A percentile compares a stretch with the other conserved stretches of the same genome.
Evolutionary conservation across 2,888 invertebrate species (phyloP).

Genomic region (Patella ulyssiponensis): DNA sequence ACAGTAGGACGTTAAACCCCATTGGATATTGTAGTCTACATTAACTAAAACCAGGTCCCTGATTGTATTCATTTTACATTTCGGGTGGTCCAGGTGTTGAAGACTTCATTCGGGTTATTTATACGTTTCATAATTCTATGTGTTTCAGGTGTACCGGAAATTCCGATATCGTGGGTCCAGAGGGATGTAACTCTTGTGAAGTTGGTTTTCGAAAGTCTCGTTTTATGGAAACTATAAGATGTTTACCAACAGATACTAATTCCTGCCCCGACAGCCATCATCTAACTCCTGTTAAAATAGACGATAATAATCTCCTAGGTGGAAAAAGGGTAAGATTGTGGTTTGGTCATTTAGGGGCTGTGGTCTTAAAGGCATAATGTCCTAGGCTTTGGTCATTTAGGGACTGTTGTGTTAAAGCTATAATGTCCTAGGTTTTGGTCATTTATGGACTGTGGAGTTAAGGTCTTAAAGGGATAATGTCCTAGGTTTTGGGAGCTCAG

Average conservation of each 20-base stretch:
- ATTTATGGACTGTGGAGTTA: too few relatives aligned
- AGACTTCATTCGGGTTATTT: too few relatives aligned
- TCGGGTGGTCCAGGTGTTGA: too few relatives aligned
- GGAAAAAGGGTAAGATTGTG: slow-evolving; percentile 35
- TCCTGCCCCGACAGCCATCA: slow-evolving; percentile 51
- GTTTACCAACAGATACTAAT: slow-evolving; percentile 46
- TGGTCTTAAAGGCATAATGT: neutral
- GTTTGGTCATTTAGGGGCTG: neutral
- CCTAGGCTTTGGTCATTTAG: neutral
- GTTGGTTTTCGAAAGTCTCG: slow-evolving; percentile 86
- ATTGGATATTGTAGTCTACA: too few relatives aligned
- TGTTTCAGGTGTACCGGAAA: slow-evolving; percentile 88
- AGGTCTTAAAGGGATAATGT: too few relatives aligned
- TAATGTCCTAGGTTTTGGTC: neutral
- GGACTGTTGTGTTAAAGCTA: too few relatives aligned
- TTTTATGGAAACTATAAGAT: slow-evolving; percentile 36
- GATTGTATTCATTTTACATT: too few relatives aligned
- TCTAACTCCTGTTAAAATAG: slow-evolving; percentile 31
- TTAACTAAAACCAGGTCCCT: too few relatives aligned
- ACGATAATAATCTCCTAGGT: slow-evolving; percentile 31
- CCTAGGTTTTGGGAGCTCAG: too few relatives aligned
- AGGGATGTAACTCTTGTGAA: slow-evolving; percentile 92
- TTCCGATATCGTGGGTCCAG: slow-evolving; percentile 83
- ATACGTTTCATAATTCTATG: neutral
- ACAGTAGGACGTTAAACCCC: too few relatives aligned